Base-by-base conservation (phyloP, 37 sponge, comb jelly and placozoan genomes). In the Aplysina aerophoba region DNA sequence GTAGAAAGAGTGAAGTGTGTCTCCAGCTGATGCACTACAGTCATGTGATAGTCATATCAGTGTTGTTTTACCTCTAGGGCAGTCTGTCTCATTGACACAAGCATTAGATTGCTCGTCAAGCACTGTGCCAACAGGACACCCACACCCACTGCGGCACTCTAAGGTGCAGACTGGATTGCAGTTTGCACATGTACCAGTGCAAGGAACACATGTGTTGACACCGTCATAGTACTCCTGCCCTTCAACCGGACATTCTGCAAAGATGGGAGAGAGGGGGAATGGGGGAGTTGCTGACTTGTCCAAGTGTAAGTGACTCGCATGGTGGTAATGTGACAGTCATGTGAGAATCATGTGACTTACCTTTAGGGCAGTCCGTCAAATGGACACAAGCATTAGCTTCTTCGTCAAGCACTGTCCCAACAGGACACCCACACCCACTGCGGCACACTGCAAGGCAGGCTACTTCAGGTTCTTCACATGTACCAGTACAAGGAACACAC, bases 341-440 rank as follows among this genome's bases (percentile, higher is more conserved):
- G 50, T 44, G 50, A 44, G 6, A 44, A 8, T 44, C 50, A 44
- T 8, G 8, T 44, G 50, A 44, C 50, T 8, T 8, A 44, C 50
- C 50, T 44, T 44, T 44, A 24, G 78, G 78, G 25, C 78, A 75
- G 54, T 30, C 37, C 2, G 44, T 39, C 14, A 44, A 25, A 22
- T 40, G 12, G 22, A 41, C 34, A 82, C 83, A 82, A 31, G 28
- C 65, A 56, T 50, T 59, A 31, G 20, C 54, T 0, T 75, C 24
- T 21, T 85, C 73, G 50, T 88, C 75, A 22, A 83, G 61, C 54
- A 88, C 77, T 21, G 55, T 53, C 15, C 83, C 88, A 4, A 31
- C 19, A 25, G 88, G 88, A 74, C 88, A 88, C 53, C 55, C 33
- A 71, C 88, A 88, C 11, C 88, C 83, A 54, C 28, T 39, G 20